These are phyloP conservation scores for Fopius arisanus DNA, from an alignment of 1,140 invertebrate genomes.

Conservation along the genomic window DNA sequence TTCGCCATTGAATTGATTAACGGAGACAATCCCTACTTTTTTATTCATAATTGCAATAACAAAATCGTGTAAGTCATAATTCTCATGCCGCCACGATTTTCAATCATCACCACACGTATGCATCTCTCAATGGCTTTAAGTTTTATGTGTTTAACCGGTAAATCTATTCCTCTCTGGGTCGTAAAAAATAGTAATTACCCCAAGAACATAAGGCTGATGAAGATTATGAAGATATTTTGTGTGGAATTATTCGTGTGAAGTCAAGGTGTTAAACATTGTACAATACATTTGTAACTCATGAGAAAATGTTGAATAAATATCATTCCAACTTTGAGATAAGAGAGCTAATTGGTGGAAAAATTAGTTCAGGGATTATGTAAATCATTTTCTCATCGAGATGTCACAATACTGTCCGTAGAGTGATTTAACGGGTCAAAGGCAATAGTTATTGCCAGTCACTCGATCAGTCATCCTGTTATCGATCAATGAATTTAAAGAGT, in stretches of 20 bases:
- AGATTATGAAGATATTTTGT: neutral
- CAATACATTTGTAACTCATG: constrained; percentile 23
- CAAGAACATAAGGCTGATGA: neutral
- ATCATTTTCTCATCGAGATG: no score
- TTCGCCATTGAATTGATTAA: no score
- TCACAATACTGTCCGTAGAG: no score
- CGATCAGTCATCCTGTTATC: no score
- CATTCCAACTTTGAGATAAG: constrained; percentile 8
- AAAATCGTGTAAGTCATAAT: neutral
- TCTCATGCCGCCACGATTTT: neutral
- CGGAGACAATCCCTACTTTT: neutral
- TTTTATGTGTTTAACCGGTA: neutral
- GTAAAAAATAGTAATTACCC: neutral
- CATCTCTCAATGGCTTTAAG: neutral
- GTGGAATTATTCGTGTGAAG: neutral
- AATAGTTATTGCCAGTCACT: no score
- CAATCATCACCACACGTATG: neutral
- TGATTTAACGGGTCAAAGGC: no score
- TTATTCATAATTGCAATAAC: neutral
- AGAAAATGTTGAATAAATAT: constrained; percentile 10
- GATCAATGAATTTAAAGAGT: no score
- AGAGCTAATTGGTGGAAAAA: neutral
- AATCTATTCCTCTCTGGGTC: neutral
- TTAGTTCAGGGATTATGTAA: neutral
- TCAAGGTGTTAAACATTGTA: constrained; percentile 25